Conservation (phyloP, 2,113 vertebrate genomes). For the Menidia beryllina region DNA sequence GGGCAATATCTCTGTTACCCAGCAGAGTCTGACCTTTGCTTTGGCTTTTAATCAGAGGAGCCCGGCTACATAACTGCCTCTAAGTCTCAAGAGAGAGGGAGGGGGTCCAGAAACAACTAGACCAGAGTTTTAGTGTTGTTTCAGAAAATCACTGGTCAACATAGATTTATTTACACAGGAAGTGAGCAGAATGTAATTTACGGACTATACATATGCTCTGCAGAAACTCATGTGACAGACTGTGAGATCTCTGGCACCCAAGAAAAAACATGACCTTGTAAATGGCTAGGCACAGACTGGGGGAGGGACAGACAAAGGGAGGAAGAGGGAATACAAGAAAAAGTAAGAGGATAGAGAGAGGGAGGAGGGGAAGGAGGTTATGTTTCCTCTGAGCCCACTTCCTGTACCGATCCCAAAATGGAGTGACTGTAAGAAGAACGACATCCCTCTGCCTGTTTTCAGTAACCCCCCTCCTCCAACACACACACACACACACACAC, state of each 20-base stretch:
- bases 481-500: slow-evolving; percentile 28
- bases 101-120: slow-evolving; percentile 44
- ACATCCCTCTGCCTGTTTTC: slow-evolving; percentile 43
- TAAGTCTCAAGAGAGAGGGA: slow-evolving; percentile 53
- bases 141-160: slow-evolving; percentile 53
- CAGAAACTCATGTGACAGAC: slow-evolving; percentile 30
- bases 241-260: not conserved
- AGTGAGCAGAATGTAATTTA: slow-evolving; percentile 44
- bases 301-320: slow-evolving; percentile 61
- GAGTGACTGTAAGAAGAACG: slow-evolving; percentile 59
- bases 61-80: slow-evolving; percentile 62
- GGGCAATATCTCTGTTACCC: slow-evolving; percentile 56
- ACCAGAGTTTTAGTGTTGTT: slow-evolving; percentile 39
- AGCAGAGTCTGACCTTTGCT: slow-evolving; percentile 69
- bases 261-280: slow-evolving; percentile 40
- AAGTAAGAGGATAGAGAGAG: slow-evolving; percentile 59
- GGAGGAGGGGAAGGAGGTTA: slow-evolving; percentile 47
- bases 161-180: slow-evolving; percentile 59
- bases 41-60: slow-evolving; percentile 71
- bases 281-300: slow-evolving; percentile 31
- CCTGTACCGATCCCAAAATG: slow-evolving; percentile 74
- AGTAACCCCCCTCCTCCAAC: not conserved
- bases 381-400: slow-evolving; percentile 78
- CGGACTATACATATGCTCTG: slow-evolving; percentile 13
- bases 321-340: slow-evolving; percentile 71